phyloP scores from a whole-genome alignment of 1,140 invertebrate genomes.

The Littorina saxatilis region DNA sequence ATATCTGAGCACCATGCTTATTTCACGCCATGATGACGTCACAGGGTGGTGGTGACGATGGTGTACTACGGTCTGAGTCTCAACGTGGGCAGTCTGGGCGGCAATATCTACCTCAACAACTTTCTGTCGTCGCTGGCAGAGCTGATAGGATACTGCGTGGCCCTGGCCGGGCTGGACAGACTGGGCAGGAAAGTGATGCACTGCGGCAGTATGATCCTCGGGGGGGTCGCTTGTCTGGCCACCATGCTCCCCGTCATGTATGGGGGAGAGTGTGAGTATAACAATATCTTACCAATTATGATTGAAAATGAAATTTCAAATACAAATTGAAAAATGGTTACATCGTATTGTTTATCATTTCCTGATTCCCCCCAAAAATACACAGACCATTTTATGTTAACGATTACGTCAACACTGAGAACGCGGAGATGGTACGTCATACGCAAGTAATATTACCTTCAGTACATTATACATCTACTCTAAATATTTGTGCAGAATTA shows the following conservation, averaged over 20 bases:
- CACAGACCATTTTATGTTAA: background rate
- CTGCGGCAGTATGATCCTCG: conserved; percentile 53
- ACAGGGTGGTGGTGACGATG: conserved; percentile 82
- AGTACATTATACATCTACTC: too few species aligned
- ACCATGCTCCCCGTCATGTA: conserved; percentile 53
- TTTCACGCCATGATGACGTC: too few species aligned
- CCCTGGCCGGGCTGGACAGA: conserved; percentile 73
- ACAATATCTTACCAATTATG: background rate
- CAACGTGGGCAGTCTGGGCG: conserved; percentile 53
- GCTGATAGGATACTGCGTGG: conserved; percentile 83
- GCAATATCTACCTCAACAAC: conserved; percentile 69
- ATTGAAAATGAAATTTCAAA: background rate
- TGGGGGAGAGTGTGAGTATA: background rate
- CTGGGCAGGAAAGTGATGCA: conserved; percentile 56
- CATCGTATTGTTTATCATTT: background rate
- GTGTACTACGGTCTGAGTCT: conserved; percentile 81
- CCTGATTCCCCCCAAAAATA: background rate
- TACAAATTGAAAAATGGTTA: background rate
- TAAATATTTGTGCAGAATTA: too few species aligned
- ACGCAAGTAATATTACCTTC: too few species aligned
- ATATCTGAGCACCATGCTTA: too few species aligned
- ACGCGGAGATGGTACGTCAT: too few species aligned
- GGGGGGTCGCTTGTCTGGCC: conserved; percentile 55
- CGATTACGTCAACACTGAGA: too few species aligned
- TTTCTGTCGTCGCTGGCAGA: conserved; percentile 82